Evolutionary conservation across 2,113 vertebrate genomes (phyloP).

Genomic region (Alosa alosa): DNA sequence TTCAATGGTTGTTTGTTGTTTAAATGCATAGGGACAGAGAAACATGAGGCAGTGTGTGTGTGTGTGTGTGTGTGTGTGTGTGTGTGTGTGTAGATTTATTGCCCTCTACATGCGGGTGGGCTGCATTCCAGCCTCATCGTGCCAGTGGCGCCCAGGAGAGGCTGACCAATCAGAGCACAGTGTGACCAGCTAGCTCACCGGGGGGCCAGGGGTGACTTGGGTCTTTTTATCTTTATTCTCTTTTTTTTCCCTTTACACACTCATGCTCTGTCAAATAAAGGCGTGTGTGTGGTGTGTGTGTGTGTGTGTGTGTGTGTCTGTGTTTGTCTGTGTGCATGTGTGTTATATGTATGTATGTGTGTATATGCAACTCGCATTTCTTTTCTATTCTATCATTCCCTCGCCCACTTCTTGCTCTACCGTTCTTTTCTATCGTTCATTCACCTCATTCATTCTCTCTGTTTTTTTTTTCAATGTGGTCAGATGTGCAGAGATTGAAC

Average conservation of each 20-base stretch:
- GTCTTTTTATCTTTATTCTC: too few species aligned
- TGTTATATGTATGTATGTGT: not conserved
- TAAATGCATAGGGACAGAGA: constrained; percentile 51
- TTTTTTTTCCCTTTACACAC: too few species aligned
- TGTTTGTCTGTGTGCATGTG: not conserved
- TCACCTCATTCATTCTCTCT: too few species aligned
- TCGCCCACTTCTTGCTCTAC: not conserved
- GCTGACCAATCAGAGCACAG: not conserved
- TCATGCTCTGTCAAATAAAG: too few species aligned
- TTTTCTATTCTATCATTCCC: not conserved
- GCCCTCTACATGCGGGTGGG: constrained; percentile 46
- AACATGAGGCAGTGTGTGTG: constrained; percentile 26
- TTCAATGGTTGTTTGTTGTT: constrained; percentile 34
- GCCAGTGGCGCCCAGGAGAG: not conserved
- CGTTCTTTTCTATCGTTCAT: too few species aligned
- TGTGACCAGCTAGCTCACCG: too few species aligned
- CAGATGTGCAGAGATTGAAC: not conserved
- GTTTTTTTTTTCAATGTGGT: too few species aligned
- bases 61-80: not conserved
- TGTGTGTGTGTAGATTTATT: constrained; percentile 49
- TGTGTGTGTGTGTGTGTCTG: not conserved
- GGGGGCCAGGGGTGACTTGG: too few species aligned
- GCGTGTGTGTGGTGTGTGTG: not conserved
- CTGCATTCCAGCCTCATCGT: constrained; percentile 41
- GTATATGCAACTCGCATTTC: not conserved